Evolutionary conservation across 2,113 vertebrate species (phyloP), one percentile per base, ranked within the genome.

Genomic region (Periophthalmus modestus): DNA sequence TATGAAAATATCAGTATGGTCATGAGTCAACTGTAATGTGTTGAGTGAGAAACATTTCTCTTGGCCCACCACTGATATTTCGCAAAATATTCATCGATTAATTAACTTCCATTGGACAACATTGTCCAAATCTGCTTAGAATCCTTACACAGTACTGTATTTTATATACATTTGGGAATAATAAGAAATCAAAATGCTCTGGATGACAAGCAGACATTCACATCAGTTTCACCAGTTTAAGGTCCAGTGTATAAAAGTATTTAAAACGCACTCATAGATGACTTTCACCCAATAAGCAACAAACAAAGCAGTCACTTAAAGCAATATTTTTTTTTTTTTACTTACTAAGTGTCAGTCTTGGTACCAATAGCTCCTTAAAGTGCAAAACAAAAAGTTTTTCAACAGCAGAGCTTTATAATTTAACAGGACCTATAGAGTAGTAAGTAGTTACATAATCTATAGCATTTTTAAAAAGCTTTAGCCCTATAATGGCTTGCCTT

Each of bases 241-340:
- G 76, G 77, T 91, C 89, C 87, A 90, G 89, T 89, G 43, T 69
- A 48, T 65, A 65, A 39, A 65, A 65, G 78, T 73, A 80, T 70
- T 36, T 68, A 16, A 67, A 67, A 47, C 43, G 50, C 54, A 78
- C 43, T 57, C 72, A 52, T 77, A 10, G 1, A 63, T 63, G 24
- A 66, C 55, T 68, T 36, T 69, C 73, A 68, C 28, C 36, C 34
- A 62, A 66, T 36, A n/a, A 68, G 54, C 63, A 16, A 34, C 48
- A 54, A 57, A 34, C 71, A 54, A 57, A 58, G 67, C 57, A 52
- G 66, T 21, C 39, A 54, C 12, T 58, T 19, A 21, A 58, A 58
- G 57, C 59, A 62, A 34, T 62, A 23, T 67, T 63, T 66, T 0
- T 16, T 74, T 74, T 28, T 69, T 66, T 75, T 1, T 52, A 39